phyloP scores from a whole-genome alignment of 2,113 vertebrate genomes.

The Chamaetylas fuelleborni region DNA sequence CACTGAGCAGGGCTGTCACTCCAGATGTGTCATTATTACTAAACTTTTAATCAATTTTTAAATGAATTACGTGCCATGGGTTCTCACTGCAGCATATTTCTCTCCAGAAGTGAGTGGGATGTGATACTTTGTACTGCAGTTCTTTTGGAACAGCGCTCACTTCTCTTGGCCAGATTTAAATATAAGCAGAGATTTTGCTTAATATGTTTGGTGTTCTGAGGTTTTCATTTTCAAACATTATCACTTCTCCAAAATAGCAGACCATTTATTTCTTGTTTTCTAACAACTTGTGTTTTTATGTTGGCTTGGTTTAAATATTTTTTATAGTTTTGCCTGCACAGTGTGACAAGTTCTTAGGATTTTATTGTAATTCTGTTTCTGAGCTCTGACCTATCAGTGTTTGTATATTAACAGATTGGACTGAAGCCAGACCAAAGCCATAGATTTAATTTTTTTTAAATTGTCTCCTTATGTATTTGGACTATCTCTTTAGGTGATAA shows the following conservation, averaged over 20 bases:
- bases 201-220: slow-evolving; percentile 18
- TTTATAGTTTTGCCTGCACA: not conserved
- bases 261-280: slow-evolving; percentile 52
- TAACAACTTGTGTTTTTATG: slow-evolving; percentile 29
- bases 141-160: not conserved
- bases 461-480: not conserved
- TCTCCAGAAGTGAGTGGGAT: slow-evolving; percentile 48
- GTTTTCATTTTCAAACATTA: slow-evolving; percentile 49
- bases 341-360: not conserved
- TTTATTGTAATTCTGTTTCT: not conserved
- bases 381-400: not conserved
- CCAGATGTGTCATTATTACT: not conserved
- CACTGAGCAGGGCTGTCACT: not conserved
- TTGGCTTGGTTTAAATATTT: not conserved
- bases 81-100: slow-evolving; percentile 39
- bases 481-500: not conserved
- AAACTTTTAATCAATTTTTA: not conserved
- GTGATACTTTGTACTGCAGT: slow-evolving; percentile 48
- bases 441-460: not conserved
- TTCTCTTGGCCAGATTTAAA: slow-evolving; percentile 46
- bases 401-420: not conserved
- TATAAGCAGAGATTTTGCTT: slow-evolving; percentile 18
- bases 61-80: not conserved
- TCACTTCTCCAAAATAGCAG: slow-evolving; percentile 35
- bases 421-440: not conserved